phyloP scores from a whole-genome alignment of 1,140 invertebrate species.

The Phymorhynchus buccinoides region DNA sequence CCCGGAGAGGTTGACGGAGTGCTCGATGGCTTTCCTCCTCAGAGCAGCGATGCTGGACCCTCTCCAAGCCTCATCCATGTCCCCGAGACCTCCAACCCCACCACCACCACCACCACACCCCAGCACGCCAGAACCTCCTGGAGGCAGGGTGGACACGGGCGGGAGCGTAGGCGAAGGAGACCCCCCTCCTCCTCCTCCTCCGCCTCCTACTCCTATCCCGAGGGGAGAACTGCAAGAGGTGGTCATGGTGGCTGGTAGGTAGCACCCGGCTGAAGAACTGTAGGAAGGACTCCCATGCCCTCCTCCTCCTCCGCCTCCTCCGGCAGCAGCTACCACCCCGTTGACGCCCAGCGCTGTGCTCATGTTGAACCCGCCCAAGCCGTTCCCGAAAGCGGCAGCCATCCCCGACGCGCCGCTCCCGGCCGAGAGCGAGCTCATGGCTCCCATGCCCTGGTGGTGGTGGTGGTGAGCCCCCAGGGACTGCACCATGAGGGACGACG shows the following conservation, averaged over 20 bases:
- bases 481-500: slow-evolving; percentile 43
- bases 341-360: slow-evolving; percentile 47
- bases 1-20: slow-evolving; percentile 68
- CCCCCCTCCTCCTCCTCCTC: too few species aligned
- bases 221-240: slow-evolving; percentile 40
- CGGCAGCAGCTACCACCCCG: slow-evolving; percentile 42
- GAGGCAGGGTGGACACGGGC: not conserved
- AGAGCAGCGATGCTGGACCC: slow-evolving; percentile 74
- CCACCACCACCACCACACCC: not conserved
- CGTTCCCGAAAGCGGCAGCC: slow-evolving; percentile 53
- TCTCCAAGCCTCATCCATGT: slow-evolving; percentile 78
- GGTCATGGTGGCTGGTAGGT: slow-evolving; percentile 59
- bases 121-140: too few species aligned
- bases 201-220: not conserved
- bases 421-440: slow-evolving; percentile 25
- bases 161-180: slow-evolving; percentile 60
- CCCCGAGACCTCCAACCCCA: slow-evolving; percentile 83
- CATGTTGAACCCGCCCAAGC: slow-evolving; percentile 56
- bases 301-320: slow-evolving; percentile 41
- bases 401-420: slow-evolving; percentile 3
- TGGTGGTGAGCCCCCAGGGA: not conserved
- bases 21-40: slow-evolving; percentile 74
- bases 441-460: slow-evolving; percentile 28
- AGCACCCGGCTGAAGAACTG: slow-evolving; percentile 44
- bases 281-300: slow-evolving; percentile 56